A percentile compares a stretch with the other conserved stretches of the same genome.
These are phyloP conservation scores for Panthera tigris DNA, from an alignment of 2,113 vertebrate genomes.

Conservation along the genomic window DNA sequence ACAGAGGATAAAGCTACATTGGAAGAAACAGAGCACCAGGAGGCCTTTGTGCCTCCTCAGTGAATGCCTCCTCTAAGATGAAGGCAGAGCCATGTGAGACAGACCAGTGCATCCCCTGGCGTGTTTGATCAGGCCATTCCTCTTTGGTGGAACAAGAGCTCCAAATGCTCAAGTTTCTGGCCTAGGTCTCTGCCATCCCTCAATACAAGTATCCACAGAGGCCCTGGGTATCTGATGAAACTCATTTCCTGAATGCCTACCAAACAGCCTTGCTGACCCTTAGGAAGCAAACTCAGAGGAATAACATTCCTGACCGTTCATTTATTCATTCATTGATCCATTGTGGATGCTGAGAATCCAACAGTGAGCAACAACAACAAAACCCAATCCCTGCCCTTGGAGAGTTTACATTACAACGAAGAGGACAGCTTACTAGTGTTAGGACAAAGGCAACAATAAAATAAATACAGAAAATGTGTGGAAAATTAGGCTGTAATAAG, in stretches of 20 bases:
- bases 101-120: not conserved
- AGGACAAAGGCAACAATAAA: not conserved
- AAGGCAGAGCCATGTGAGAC: not conserved
- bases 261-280: not conserved
- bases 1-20: not conserved
- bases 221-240: not conserved
- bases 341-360: not conserved
- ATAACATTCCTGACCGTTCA: not conserved
- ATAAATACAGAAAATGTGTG: not conserved
- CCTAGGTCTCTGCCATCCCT: not conserved
- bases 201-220: not conserved
- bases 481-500: not conserved
- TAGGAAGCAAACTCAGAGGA: not conserved
- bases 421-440: not conserved
- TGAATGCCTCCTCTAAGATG: not conserved
- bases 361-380: not conserved
- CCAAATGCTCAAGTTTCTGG: accelerated
- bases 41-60: too few relatives aligned
- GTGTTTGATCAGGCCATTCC: not conserved
- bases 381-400: not conserved
- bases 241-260: not conserved
- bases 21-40: not conserved
- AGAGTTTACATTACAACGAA: not conserved
- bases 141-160: not conserved
- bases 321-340: not conserved